Base-by-base conservation (phyloP, 2,113 vertebrate species). In the Saimiri boliviensis region DNA sequence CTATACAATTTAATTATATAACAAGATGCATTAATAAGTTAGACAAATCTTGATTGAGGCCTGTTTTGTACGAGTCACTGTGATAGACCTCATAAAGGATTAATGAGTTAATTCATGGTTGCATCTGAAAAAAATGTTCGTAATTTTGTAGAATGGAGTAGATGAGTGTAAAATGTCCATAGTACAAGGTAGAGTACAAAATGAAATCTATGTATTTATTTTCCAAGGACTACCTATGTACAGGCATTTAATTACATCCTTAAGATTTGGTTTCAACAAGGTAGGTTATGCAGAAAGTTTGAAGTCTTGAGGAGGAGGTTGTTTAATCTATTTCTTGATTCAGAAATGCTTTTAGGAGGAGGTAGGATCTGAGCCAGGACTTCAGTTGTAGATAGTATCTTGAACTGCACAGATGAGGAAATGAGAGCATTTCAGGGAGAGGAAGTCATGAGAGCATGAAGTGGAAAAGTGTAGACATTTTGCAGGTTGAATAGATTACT, bases 11-110 rank as follows among this genome's bases (percentile, higher is more conserved):
- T 89, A 84, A 87, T 90, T 84, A 47, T n/a, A 86, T 85, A 85
- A 84, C 54, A 45, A 90, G 47, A 30, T 81, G 80, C 86, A 95
- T 93, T 91, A 42, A 89, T 89, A 88, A 93, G 37, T 74, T 96
- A 93, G 19, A 70, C 80, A 71, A 82, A 70, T 82, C 73, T 88
- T 97, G 37, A 93, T 56, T 58, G 32, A 91, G n/a, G 19, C 56
- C 37, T 85, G 8, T 82, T 86, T 90, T 60, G 10, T 79, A 70
- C 0, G 19, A 87, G 40, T 6, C 2, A 86, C 52, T 77, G 16
- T n/a, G 32, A 42, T 47, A 86, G 27, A 16, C 1, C 54, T 49
- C 52, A 91, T 47, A 91, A 74, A 93, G 6, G 30, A 86, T 52
- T 81, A 71, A 93, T 85, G 49, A 70, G 12, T 93, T 88, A 58